phyloP scores from a whole-genome alignment of 2,797 vertebrate species.

The Cyprinella venusta region DNA sequence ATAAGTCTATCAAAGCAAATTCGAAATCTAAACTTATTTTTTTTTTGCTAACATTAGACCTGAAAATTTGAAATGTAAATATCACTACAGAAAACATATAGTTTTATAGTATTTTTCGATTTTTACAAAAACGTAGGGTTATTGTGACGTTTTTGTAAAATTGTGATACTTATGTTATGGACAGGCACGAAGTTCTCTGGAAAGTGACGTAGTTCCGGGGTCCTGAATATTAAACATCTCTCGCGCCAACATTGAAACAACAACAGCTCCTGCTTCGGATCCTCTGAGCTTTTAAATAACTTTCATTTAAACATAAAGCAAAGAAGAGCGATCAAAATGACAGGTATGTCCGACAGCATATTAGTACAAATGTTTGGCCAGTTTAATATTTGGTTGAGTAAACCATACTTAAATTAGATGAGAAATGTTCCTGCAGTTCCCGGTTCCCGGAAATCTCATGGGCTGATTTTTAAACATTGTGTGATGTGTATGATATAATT shows the following conservation, averaged over 20 bases:
- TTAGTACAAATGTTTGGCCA: neutral
- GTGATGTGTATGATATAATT: neutral
- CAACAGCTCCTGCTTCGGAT: neutral
- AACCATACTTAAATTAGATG: neutral
- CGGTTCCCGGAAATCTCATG: neutral
- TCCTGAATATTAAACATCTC: slow-evolving; percentile 17
- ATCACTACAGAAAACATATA: too few species aligned
- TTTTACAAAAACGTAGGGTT: neutral
- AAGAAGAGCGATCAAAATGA: neutral
- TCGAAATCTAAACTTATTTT: neutral
- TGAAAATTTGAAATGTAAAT: neutral
- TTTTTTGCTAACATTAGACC: too few species aligned
- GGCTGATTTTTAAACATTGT: neutral
- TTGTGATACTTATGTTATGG: neutral
- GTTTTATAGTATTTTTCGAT: neutral
- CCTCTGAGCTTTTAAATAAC: neutral
- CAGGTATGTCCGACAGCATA: neutral
- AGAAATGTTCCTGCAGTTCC: neutral
- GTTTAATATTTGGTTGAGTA: neutral
- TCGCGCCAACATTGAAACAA: slow-evolving; percentile 38
- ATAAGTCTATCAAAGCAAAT: neutral
- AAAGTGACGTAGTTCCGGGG: slow-evolving; percentile 40
- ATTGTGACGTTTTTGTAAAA: neutral
- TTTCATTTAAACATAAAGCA: neutral
- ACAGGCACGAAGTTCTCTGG: neutral